phyloP scores from a whole-genome alignment of 2,888 invertebrate genomes.

The Dromius quadrimaculatus region DNA sequence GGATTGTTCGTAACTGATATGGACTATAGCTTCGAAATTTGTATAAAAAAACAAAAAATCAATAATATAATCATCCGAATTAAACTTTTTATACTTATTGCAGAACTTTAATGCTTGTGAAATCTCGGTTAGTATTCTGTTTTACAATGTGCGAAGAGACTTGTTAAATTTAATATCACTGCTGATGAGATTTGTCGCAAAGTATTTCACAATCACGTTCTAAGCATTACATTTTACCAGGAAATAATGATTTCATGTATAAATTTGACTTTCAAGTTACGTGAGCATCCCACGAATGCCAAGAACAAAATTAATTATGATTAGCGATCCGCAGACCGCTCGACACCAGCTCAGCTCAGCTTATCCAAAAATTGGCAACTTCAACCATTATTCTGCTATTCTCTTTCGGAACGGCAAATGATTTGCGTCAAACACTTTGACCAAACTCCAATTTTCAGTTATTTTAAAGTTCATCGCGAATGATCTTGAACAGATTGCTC shows the following conservation, averaged over 20 bases:
- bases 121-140: no score
- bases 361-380: conserved; percentile 20
- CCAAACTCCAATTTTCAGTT: conserved; percentile 23
- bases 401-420: conserved; percentile 21
- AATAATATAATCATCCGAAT: no score
- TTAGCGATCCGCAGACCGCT: conserved; percentile 42
- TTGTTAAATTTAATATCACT: no score
- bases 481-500: neutral
- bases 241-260: conserved; percentile 42
- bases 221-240: conserved; percentile 2
- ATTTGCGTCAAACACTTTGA: conserved; percentile 37
- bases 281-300: conserved; percentile 38
- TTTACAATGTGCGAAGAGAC: no score
- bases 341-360: conserved; percentile 21
- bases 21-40: no score
- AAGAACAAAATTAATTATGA: conserved; percentile 42
- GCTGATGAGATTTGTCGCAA: neutral
- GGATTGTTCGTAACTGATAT: no score
- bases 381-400: conserved; percentile 15
- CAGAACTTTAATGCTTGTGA: no score
- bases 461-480: conserved; percentile 21
- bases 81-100: no score
- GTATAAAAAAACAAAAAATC: no score
- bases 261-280: conserved; percentile 39
- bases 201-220: neutral